These are phyloP conservation scores for Illadopsis cleaveri DNA, from an alignment of 2,113 vertebrate genomes.

Conservation along the genomic window DNA sequence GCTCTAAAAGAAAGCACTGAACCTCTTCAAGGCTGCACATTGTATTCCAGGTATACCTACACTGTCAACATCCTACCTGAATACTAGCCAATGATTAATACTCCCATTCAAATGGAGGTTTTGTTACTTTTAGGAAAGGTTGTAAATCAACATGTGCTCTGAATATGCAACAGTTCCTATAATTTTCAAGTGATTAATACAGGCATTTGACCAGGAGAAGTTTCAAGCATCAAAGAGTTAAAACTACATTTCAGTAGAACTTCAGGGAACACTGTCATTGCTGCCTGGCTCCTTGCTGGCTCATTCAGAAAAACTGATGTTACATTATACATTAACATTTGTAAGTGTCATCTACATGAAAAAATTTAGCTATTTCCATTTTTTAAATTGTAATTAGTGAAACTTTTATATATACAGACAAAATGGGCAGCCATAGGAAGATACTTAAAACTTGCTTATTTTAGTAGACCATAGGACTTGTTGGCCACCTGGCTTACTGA, in stretches of 20 bases:
- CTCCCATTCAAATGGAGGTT: not conserved
- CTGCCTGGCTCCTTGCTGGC: not conserved
- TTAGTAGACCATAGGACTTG: not conserved
- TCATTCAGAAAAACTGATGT: not conserved
- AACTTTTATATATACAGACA: not conserved
- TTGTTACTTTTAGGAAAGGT: not conserved
- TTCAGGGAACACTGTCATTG: not conserved
- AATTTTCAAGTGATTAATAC: not conserved
- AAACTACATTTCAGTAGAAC: not conserved
- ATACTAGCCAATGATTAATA: not conserved
- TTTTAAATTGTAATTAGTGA: not conserved
- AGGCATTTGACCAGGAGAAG: not conserved
- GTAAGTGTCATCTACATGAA: not conserved
- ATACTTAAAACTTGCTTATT: not conserved
- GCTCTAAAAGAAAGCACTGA: not conserved
- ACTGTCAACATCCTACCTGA: not conserved
- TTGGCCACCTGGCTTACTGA: not conserved
- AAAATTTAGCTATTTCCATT: not conserved
- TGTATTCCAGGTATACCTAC: not conserved
- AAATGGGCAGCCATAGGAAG: not conserved
- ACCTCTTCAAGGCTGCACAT: not conserved
- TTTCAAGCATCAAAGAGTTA: not conserved
- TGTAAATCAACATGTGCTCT: not conserved
- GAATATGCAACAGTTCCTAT: not conserved
- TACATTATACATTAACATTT: not conserved